phyloP scores from a whole-genome alignment of 2,113 vertebrate species.

The cattle (Bos taurus) region DNA sequence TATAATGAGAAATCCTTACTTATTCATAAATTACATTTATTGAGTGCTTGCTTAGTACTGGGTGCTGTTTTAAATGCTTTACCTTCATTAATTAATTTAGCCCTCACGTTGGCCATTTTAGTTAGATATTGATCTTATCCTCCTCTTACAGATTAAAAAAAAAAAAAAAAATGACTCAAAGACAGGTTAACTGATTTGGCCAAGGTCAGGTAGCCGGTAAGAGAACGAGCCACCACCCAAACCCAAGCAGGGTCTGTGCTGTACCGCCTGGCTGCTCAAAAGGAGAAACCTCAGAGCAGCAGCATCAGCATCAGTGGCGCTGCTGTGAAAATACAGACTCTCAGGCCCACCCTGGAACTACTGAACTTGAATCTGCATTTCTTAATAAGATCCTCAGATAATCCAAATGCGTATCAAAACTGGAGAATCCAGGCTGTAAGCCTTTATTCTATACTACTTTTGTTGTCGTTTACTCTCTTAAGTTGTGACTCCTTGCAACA shows the following conservation, averaged over 20 bases:
- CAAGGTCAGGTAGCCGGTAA: background rate
- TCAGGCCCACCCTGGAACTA: background rate
- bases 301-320: background rate
- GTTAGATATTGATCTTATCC: background rate
- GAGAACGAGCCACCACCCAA: background rate
- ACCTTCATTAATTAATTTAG: background rate
- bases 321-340: background rate
- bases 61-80: background rate
- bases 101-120: background rate
- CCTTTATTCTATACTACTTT: background rate
- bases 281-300: background rate
- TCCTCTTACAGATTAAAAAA: background rate
- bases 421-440: background rate
- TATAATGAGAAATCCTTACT: constrained; percentile 66
- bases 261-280: background rate
- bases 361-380: background rate
- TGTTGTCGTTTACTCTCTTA: background rate
- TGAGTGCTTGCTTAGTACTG: background rate
- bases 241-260: background rate
- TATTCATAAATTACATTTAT: background rate
- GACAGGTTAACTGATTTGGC: background rate
- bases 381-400: background rate
- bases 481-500: background rate
- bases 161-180: background rate
- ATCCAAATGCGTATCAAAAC: background rate